Evolutionary conservation across 2,797 vertebrate genomes (phyloP).

Genomic region (Anableps anableps): DNA sequence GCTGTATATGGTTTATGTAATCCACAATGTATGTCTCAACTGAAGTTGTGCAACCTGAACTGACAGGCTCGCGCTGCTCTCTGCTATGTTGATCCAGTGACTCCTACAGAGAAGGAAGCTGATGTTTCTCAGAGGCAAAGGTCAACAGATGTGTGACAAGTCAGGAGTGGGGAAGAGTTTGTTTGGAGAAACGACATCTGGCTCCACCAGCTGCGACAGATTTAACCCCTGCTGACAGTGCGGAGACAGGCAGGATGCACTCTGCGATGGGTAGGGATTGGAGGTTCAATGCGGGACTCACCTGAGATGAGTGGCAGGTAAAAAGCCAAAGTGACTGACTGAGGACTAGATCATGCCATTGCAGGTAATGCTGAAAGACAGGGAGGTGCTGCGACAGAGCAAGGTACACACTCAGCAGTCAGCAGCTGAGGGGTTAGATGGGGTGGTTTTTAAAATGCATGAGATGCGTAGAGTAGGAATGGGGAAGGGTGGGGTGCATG

Average conservation of each 20-base stretch:
- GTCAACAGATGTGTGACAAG: constrained; percentile 48
- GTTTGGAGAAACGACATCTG: constrained; percentile 11
- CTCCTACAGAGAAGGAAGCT: constrained; percentile 34
- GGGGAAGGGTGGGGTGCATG: not conserved
- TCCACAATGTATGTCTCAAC: constrained; percentile 13
- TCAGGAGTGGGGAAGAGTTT: constrained; percentile 35
- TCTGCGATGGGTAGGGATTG: not conserved
- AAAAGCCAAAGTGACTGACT: constrained; percentile 39
- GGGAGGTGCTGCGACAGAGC: constrained; percentile 49
- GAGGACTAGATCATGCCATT: constrained; percentile 31
- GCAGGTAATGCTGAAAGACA: constrained; percentile 57
- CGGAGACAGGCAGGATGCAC: constrained; percentile 18
- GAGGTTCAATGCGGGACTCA: constrained; percentile 5
- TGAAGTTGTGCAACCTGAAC: constrained; percentile 6
- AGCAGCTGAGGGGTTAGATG: constrained; percentile 29
- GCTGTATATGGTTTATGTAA: constrained; percentile 7
- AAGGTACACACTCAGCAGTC: constrained; percentile 66
- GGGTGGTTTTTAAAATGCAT: constrained; percentile 67
- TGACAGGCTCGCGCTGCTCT: constrained; percentile 15
- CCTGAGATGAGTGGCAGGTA: constrained; percentile 52
- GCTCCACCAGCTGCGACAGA: constrained; percentile 12
- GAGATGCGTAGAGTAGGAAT: constrained; percentile 28
- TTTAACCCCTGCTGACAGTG: constrained; percentile 49
- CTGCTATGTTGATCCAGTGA: constrained; percentile 16
- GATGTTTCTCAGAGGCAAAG: constrained; percentile 29